Conservation (phyloP, 2,113 vertebrate genomes). For the Protobothrops mucrosquamatus region DNA sequence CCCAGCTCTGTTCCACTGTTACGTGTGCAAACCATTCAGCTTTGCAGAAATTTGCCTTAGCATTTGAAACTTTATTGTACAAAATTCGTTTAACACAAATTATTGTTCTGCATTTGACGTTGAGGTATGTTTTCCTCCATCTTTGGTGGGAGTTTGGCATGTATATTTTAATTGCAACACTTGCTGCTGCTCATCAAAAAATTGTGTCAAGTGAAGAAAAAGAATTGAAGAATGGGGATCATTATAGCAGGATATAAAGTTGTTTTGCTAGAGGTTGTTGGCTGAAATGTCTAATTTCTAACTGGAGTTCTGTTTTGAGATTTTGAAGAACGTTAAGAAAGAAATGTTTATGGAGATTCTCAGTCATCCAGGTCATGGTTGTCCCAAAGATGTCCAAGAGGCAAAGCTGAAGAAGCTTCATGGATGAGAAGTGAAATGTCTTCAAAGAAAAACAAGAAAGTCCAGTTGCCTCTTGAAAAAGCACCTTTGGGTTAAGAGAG, state of each 20-base stretch:
- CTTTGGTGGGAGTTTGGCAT: too few species aligned
- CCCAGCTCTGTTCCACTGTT: neutral
- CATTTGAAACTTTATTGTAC: neutral
- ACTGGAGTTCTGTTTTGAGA: neutral
- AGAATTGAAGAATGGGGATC: neutral
- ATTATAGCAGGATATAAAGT: neutral
- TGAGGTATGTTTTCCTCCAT: neutral
- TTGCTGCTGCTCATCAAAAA: neutral
- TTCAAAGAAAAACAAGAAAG: too few species aligned
- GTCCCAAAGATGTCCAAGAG: too few species aligned
- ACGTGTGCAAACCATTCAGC: neutral
- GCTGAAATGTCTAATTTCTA: neutral
- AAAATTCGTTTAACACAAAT: neutral
- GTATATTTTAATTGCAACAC: neutral
- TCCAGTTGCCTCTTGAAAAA: too few species aligned
- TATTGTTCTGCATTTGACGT: neutral
- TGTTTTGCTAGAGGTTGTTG: neutral
- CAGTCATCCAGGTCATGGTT: too few species aligned
- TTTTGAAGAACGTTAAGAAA: neutral
- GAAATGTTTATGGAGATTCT: too few species aligned
- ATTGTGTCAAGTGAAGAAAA: neutral
- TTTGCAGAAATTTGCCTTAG: neutral
- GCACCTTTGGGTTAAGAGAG: too few species aligned
- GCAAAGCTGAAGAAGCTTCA: too few species aligned
- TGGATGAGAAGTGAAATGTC: too few species aligned